These are phyloP conservation scores for Smutsia temminckii DNA, from an alignment of 2,797 vertebrate species.

Conservation along the genomic window DNA sequence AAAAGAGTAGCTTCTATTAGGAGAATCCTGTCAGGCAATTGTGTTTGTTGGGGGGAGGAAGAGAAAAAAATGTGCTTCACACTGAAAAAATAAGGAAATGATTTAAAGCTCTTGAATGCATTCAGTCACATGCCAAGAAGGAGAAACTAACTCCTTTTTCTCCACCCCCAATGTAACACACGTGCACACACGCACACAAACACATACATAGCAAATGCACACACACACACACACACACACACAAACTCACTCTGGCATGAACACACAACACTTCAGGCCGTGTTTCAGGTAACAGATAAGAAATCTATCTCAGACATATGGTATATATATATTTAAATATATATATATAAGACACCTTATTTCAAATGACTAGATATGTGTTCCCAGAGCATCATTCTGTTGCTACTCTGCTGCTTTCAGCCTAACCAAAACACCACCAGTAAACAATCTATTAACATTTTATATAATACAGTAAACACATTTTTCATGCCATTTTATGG, in stretches of 20 bases:
- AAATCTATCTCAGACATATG: background rate
- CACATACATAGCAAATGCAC: background rate
- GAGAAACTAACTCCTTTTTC: background rate
- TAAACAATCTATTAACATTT: conserved; percentile 27
- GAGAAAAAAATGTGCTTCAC: background rate
- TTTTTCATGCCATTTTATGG: background rate
- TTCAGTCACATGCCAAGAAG: conserved; percentile 28
- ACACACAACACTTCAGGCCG: background rate
- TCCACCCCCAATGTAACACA: background rate
- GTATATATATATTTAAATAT: background rate
- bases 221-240: background rate
- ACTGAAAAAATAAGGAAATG: conserved; percentile 56
- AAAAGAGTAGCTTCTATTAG: background rate
- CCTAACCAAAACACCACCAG: background rate
- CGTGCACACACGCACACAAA: background rate
- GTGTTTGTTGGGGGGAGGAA: background rate
- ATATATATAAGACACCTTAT: background rate
- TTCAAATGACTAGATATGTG: background rate
- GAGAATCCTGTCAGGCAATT: conserved; percentile 46
- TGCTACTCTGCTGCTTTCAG: background rate
- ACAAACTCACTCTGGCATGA: background rate
- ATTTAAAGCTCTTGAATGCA: conserved; percentile 30
- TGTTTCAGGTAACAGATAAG: conserved; percentile 24
- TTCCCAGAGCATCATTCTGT: background rate
- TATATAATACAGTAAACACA: background rate